Evolutionary conservation across 2,797 vertebrate genomes (phyloP).

Genomic region (Sebastes kiyomatsui): DNA sequence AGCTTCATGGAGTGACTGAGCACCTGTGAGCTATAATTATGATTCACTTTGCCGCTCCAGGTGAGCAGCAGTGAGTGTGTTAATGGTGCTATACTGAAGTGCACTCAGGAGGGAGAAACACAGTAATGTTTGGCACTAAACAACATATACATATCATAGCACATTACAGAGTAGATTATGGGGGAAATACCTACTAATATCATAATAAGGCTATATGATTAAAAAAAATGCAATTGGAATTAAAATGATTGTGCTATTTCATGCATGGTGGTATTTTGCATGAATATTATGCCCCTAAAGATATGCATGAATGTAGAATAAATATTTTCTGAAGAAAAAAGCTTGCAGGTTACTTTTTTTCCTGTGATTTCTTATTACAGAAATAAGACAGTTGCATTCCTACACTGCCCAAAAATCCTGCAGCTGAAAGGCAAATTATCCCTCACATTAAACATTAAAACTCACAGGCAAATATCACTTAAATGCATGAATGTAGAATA

Average conservation of each 20-base stretch:
- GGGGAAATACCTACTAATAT: neutral
- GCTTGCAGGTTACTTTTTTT: neutral
- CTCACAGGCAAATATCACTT: neutral
- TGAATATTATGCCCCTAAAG: neutral
- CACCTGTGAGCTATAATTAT: conserved; percentile 63
- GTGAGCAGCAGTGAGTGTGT: conserved; percentile 39
- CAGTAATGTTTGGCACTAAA: conserved; percentile 16
- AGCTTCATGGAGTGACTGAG: conserved; percentile 12
- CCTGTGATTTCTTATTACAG: neutral
- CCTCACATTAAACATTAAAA: neutral
- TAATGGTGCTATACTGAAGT: conserved; percentile 17
- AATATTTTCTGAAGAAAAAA: neutral
- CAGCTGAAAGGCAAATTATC: neutral
- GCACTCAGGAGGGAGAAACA: conserved; percentile 14
- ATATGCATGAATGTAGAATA: neutral
- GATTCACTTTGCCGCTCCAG: conserved; percentile 48
- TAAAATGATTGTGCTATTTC: neutral
- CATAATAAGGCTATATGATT: neutral
- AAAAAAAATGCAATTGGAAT: neutral
- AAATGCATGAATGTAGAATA: neutral
- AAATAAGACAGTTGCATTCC: neutral
- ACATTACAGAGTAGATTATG: neutral
- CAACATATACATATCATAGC: neutral
- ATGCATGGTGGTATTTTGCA: neutral
- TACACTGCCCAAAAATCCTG: neutral